A percentile compares a stretch with the other conserved stretches of the same genome.
Conservation (phyloP, 1,140 invertebrate species). For the Campoletis sonorensis region DNA sequence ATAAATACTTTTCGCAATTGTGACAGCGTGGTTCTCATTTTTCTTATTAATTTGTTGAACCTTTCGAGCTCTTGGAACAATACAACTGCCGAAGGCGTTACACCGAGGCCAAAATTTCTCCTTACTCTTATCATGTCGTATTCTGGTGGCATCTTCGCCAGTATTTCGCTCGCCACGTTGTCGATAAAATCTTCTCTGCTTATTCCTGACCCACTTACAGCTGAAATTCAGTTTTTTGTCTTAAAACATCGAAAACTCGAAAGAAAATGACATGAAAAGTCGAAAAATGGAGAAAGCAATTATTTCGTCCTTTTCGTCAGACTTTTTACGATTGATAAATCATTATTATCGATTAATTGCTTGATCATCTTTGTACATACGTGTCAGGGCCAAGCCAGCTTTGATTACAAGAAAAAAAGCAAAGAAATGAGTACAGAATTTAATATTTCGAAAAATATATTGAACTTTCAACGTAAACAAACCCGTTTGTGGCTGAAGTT, state of each 20-base stretch:
- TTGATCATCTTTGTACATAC: neutral
- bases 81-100: slow-evolving; percentile 90
- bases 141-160: slow-evolving; percentile 83
- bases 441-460: neutral
- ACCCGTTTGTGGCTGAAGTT: slow-evolving; percentile 92
- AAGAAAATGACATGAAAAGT: neutral
- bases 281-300: too few relatives aligned
- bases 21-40: slow-evolving; percentile 83
- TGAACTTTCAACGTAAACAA: neutral
- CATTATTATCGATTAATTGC: neutral
- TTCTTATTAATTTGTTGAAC: slow-evolving; percentile 88
- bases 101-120: slow-evolving; percentile 84
- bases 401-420: neutral
- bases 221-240: slow-evolving; percentile 51
- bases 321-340: too few relatives aligned
- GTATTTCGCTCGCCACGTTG: slow-evolving; percentile 85
- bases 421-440: neutral
- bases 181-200: slow-evolving; percentile 90
- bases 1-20: slow-evolving; percentile 82
- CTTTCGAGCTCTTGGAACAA: slow-evolving; percentile 92
- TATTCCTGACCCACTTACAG: slow-evolving; percentile 74
- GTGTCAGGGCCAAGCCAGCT: slow-evolving; percentile 25
- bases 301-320: too few relatives aligned
- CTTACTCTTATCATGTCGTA: slow-evolving; percentile 88
- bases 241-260: neutral